Conservation (phyloP, 2,888 invertebrate species). For the Mythimna ferrago region DNA sequence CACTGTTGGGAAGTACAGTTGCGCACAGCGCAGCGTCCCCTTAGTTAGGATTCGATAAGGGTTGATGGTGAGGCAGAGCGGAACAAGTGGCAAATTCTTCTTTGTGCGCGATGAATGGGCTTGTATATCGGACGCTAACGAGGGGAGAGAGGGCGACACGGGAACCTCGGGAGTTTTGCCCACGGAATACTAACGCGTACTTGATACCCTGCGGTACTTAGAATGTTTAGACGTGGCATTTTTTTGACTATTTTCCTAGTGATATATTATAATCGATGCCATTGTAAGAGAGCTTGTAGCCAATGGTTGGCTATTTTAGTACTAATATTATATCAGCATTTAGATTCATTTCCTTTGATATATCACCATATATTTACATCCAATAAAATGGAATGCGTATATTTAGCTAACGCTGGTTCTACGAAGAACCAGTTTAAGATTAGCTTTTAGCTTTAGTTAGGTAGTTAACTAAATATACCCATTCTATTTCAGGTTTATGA, state of each 20-base stretch:
- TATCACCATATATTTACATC: slow-evolving; percentile 22
- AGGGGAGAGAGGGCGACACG: slow-evolving; percentile 47
- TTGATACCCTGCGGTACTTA: slow-evolving; percentile 25
- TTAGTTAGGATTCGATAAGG: slow-evolving; percentile 64
- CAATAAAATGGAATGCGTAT: not conserved
- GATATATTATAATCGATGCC: not conserved
- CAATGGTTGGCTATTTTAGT: slow-evolving; percentile 2
- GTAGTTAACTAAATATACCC: slow-evolving; percentile 19
- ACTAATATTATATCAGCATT: slow-evolving; percentile 17
- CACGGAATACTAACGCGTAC: slow-evolving; percentile 48
- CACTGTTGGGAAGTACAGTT: slow-evolving; percentile 31
- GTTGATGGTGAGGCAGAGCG: slow-evolving; percentile 70
- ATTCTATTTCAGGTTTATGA: slow-evolving; percentile 33
- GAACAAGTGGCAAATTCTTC: slow-evolving; percentile 82
- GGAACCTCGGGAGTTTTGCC: slow-evolving; percentile 32
- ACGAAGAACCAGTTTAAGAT: slow-evolving; percentile 1
- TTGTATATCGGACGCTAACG: slow-evolving; percentile 59
- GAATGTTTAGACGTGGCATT: slow-evolving; percentile 25
- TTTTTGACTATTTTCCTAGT: slow-evolving; percentile 5
- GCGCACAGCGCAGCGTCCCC: slow-evolving; percentile 50
- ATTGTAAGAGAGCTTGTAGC: slow-evolving; percentile 2
- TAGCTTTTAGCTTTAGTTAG: too few species aligned
- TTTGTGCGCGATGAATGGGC: slow-evolving; percentile 71
- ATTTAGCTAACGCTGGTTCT: too few species aligned
- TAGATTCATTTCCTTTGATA: slow-evolving; percentile 25